Percentiles rank a stretch among this genome's conserved stretches.
phyloP scores from a whole-genome alignment of 2,797 vertebrate species.

The Amphiprion clarkii region DNA sequence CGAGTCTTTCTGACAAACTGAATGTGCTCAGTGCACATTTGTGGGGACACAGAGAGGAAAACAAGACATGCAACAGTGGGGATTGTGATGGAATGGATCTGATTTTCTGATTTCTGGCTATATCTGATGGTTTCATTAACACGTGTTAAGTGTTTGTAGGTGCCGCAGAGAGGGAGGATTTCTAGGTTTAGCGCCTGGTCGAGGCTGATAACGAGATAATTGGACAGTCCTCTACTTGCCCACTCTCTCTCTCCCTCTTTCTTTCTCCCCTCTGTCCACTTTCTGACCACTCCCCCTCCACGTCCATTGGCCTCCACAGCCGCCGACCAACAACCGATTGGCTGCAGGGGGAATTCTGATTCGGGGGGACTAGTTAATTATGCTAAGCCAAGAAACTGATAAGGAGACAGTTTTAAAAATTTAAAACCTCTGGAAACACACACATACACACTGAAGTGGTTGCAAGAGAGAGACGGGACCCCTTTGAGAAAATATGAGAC shows the following conservation, averaged over 20 bases:
- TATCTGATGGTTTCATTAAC: conserved; percentile 1
- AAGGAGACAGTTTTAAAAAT: conserved; percentile 58
- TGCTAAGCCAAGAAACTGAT: conserved; percentile 78
- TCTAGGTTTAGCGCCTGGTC: conserved; percentile 45
- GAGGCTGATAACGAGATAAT: conserved; percentile 59
- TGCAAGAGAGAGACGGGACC: conserved; percentile 23
- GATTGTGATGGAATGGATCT: not conserved
- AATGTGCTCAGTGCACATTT: not conserved
- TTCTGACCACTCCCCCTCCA: conserved; percentile 41
- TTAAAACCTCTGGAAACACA: conserved; percentile 50
- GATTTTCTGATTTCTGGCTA: conserved; percentile 4
- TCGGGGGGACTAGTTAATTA: conserved; percentile 67
- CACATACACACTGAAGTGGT: conserved; percentile 25
- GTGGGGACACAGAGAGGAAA: not conserved
- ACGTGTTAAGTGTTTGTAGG: conserved; percentile 11
- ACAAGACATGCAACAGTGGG: not conserved
- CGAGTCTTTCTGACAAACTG: not conserved
- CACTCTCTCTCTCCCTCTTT: not conserved
- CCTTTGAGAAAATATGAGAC: conserved; percentile 34
- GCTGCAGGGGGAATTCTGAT: conserved; percentile 49
- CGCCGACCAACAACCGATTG: conserved; percentile 32
- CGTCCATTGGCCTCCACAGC: conserved; percentile 20
- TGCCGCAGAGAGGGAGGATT: conserved; percentile 30
- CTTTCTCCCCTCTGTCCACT: conserved; percentile 7
- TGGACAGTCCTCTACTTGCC: not conserved